Evolutionary conservation across 1,140 invertebrate genomes (phyloP), one percentile per base, ranked within the genome.

Genomic region (Thrips palmi): DNA sequence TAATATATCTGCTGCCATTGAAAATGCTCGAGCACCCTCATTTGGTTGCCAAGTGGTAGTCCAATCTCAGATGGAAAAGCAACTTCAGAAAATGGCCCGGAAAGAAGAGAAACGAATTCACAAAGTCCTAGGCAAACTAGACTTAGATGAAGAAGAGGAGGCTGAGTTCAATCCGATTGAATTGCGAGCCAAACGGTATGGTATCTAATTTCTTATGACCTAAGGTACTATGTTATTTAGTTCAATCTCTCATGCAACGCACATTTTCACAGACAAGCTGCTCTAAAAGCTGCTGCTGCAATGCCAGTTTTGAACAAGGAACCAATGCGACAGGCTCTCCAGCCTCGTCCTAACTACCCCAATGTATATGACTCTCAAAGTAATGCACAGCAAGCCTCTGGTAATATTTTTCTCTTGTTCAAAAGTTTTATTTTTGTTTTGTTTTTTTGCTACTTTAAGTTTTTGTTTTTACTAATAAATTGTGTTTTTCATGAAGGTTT

Each of bases 21-120:
- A 33, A 5, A 21, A 34, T 34, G 8, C 17, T 15, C 24, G 55
- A 25, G 47, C 56, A 52, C 71, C 74, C 2, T 60, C 66, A 33
- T 72, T 74, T 46, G 60, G 72, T 7, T 72, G 71, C 45, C 74
- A 82, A 59, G 77, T 91, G 1, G 77, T 71, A 17, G 72, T 92
- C 17, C 74, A 84, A 49, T 85, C 84, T 3, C 80, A 80, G 52
- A 68, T 78, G 48, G 87, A 96, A 52, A 86, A 79, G 48, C 57
- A 71, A 37, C 50, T 88, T 19, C 62, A 69, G 20, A 94, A 93
- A 54, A 67, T 80, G 55, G 68, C 84, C 6, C 66, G 84, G 10
- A 91, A 88, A 54, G 83, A 91, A 52, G 87, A 91, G 52, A 93
- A 89, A 52, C 81, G 77, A 47, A 49, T 71, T 3, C 58, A 67